Percentiles rank a stretch among this genome's conserved stretches.
Conservation (phyloP, 1,140 invertebrate species). For the Babylonia areolata region DNA sequence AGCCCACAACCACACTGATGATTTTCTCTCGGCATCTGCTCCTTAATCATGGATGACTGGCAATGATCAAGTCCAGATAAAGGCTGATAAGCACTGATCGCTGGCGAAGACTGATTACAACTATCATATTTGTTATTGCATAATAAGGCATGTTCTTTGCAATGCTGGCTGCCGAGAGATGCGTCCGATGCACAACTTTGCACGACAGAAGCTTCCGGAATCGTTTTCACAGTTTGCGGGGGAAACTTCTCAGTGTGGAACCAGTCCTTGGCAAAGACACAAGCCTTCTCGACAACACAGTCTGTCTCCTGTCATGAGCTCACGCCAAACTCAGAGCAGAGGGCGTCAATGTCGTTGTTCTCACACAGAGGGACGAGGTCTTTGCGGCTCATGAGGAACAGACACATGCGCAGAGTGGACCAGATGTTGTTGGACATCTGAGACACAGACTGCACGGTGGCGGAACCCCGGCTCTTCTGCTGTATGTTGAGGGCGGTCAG, state of each 20-base stretch:
- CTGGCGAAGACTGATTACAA: neutral
- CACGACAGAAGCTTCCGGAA: neutral
- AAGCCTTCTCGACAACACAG: neutral
- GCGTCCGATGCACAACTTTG: neutral
- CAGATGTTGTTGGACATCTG: constrained; percentile 95
- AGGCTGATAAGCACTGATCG: neutral
- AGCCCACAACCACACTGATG: neutral
- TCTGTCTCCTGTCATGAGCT: neutral
- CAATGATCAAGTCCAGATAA: too few species aligned
- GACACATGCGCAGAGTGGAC: constrained; percentile 93
- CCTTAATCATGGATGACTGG: neutral
- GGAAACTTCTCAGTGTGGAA: too few species aligned
- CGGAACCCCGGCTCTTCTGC: constrained; percentile 83
- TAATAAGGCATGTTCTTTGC: neutral
- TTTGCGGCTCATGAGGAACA: constrained; percentile 89
- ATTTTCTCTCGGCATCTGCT: neutral
- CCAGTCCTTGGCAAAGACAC: neutral
- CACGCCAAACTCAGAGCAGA: constrained; percentile 63
- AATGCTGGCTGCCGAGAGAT: too few species aligned
- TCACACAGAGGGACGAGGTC: constrained; percentile 88
- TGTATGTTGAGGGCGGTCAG: constrained; percentile 95
- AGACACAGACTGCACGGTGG: constrained; percentile 66
- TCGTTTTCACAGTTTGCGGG: neutral
- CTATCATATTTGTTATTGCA: neutral
- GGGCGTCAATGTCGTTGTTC: constrained; percentile 78